A percentile compares a stretch with the other conserved stretches of the same genome.
phyloP scores from a whole-genome alignment of 2,797 vertebrate genomes.

The Pangasius macronema region DNA sequence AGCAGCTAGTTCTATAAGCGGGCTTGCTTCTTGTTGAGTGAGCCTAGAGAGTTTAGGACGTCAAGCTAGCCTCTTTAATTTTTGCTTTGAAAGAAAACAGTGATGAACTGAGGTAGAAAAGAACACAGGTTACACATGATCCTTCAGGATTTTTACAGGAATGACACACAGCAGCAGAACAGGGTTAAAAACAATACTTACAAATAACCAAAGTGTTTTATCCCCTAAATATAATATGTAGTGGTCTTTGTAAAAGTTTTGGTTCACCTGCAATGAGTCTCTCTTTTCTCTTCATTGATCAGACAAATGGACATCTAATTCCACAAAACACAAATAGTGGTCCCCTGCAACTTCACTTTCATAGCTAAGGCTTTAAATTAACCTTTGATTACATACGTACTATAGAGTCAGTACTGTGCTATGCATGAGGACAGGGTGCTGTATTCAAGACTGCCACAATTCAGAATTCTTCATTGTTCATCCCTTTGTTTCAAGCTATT shows the following conservation, averaged over 20 bases:
- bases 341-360: conserved; percentile 53
- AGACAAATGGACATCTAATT: conserved; percentile 45
- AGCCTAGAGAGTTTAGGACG: conserved; percentile 68
- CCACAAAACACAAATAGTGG: conserved; percentile 54
- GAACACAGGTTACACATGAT: conserved; percentile 81
- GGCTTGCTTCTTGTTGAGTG: conserved; percentile 72
- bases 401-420: conserved; percentile 48
- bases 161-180: conserved; percentile 74
- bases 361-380: conserved; percentile 41
- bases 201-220: conserved; percentile 51
- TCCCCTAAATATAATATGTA: conserved; percentile 62
- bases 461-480: conserved; percentile 48
- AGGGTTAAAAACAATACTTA: conserved; percentile 61
- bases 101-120: conserved; percentile 94
- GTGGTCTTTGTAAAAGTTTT: conserved; percentile 65
- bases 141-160: conserved; percentile 71
- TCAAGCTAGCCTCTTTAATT: conserved; percentile 71
- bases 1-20: conserved; percentile 62
- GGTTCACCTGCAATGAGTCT: conserved; percentile 60
- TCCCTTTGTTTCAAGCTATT: conserved; percentile 63
- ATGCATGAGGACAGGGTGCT: conserved; percentile 47
- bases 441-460: conserved; percentile 38
- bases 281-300: conserved; percentile 53
- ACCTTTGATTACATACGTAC: conserved; percentile 35
- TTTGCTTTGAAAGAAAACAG: conserved; percentile 82